A percentile compares a stretch with the other conserved stretches of the same genome.
Evolutionary conservation across 2,113 vertebrate genomes (phyloP).

Genomic region (Bombycilla garrulus): DNA sequence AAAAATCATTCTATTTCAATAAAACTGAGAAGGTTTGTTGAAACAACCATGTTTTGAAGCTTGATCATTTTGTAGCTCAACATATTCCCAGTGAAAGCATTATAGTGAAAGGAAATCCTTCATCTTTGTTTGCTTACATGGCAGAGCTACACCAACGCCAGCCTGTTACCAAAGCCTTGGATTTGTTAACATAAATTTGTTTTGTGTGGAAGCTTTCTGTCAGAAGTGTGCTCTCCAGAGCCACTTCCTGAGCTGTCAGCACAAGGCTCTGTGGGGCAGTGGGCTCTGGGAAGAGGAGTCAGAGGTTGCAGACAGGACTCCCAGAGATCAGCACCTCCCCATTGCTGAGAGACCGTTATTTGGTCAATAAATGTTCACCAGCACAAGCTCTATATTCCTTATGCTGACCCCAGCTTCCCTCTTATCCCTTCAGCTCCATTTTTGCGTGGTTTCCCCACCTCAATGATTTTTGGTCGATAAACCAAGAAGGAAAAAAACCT

Average conservation of each 20-base stretch:
- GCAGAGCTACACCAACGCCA: neutral
- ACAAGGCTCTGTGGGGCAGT: neutral
- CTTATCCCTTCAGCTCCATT: neutral
- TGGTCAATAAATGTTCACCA: neutral
- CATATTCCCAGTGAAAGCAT: neutral
- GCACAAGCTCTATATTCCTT: neutral
- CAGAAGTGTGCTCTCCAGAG: neutral
- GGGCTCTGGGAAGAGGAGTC: neutral
- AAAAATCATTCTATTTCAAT: neutral
- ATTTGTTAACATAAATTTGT: neutral
- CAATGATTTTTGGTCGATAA: neutral
- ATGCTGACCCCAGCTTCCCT: neutral
- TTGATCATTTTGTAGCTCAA: neutral
- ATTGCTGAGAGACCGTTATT: neutral
- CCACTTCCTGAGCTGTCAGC: neutral
- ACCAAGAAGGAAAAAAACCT: neutral
- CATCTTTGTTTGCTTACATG: neutral
- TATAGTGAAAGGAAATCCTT: conserved; percentile 4
- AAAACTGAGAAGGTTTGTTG: neutral
- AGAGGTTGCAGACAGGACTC: neutral
- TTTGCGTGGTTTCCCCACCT: neutral
- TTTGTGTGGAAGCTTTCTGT: neutral
- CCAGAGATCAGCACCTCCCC: neutral
- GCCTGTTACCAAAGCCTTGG: neutral
- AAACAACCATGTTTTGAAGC: neutral